These are phyloP conservation scores for Lasioglossum marginatum DNA, from an alignment of 2,888 invertebrate species.

Conservation along the genomic window DNA sequence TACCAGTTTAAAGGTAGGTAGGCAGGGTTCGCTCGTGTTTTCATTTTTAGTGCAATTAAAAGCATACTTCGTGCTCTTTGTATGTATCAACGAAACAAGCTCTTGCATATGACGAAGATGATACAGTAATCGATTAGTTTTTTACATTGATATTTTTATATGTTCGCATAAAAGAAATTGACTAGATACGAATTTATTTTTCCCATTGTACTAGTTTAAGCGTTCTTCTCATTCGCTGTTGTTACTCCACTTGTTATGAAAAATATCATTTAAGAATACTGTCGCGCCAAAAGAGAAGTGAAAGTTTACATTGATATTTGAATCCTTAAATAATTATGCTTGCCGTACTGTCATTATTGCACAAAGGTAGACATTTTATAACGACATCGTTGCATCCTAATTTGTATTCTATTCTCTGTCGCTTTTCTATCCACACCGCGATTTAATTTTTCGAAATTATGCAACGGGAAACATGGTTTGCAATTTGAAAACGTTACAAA, in stretches of 20 bases:
- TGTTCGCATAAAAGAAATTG: slow-evolving; percentile 28
- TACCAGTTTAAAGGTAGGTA: slow-evolving; percentile 45
- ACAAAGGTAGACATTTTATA: slow-evolving; percentile 21
- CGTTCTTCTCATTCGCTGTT: slow-evolving; percentile 38
- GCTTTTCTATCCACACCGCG: background rate
- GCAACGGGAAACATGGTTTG: background rate
- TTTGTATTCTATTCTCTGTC: background rate
- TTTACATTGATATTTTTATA: slow-evolving; percentile 42
- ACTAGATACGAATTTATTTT: slow-evolving; percentile 40
- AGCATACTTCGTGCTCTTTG: slow-evolving; percentile 31
- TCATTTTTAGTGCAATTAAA: slow-evolving; percentile 57
- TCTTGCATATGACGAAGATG: slow-evolving; percentile 21
- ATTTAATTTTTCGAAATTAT: slow-evolving; percentile 10
- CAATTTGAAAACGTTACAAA: slow-evolving; percentile 27
- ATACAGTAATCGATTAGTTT: slow-evolving; percentile 32
- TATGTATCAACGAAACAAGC: slow-evolving; percentile 19
- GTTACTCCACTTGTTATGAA: slow-evolving; percentile 43
- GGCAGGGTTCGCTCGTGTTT: slow-evolving; percentile 30
- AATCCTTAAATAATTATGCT: slow-evolving; percentile 15
- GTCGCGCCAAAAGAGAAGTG: slow-evolving; percentile 9
- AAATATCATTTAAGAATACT: slow-evolving; percentile 46
- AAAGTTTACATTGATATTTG: slow-evolving; percentile 54
- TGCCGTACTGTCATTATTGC: background rate
- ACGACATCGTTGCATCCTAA: background rate
- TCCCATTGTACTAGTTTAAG: slow-evolving; percentile 41